Evolutionary conservation across 2,797 vertebrate genomes (phyloP).

Genomic region (Chiroxiphia lanceolata): DNA sequence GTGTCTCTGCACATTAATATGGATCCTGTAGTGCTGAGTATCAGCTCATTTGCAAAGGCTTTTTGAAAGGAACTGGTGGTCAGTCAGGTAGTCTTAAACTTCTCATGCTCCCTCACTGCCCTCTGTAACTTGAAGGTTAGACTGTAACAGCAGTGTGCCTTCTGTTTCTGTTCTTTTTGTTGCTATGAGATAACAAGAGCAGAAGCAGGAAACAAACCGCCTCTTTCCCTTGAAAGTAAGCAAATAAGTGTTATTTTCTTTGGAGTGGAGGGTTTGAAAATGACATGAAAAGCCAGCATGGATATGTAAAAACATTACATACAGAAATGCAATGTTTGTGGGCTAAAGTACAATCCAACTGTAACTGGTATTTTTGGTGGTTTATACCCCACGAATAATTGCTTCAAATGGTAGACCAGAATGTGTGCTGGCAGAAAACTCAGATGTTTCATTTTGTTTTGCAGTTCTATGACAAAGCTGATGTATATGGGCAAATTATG

Average conservation of each 20-base stretch:
- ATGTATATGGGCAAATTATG: not conserved
- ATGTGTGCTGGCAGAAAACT: not conserved
- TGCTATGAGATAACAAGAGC: conserved; percentile 28
- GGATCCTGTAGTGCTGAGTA: not conserved
- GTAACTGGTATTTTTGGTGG: not conserved
- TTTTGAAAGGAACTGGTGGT: not conserved
- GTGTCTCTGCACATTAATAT: not conserved
- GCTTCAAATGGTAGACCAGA: not conserved
- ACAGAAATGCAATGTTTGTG: not conserved
- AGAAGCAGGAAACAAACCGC: conserved; percentile 42
- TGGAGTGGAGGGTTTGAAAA: not conserved
- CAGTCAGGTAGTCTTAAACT: not conserved
- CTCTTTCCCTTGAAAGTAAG: conserved; percentile 14
- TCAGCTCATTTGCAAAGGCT: not conserved
- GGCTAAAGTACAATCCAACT: not conserved
- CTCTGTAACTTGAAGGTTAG: not conserved
- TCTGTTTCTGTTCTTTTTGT: conserved; percentile 26
- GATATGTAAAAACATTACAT: not conserved
- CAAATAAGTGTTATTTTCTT: not conserved
- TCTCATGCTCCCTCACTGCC: not conserved
- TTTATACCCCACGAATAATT: not conserved
- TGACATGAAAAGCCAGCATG: not conserved
- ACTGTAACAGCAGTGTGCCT: not conserved
- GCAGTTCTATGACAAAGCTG: not conserved
- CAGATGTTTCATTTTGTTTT: not conserved